Evolutionary conservation across 2,888 invertebrate species (phyloP), one percentile per base, ranked within the genome.

Genomic region (Tribolium freemani): DNA sequence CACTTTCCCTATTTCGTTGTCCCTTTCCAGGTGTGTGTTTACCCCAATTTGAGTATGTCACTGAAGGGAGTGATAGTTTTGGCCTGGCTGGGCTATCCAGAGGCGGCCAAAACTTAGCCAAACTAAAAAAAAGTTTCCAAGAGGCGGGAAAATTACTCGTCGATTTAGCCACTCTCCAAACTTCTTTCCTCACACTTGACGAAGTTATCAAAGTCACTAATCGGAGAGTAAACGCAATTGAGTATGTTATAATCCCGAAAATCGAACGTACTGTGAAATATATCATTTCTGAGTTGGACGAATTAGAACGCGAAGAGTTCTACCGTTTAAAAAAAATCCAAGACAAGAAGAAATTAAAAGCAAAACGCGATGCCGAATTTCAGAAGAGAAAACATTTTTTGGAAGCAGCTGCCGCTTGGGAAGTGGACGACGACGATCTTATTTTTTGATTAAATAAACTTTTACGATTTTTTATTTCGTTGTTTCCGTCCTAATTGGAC

Each of bases 121-220:
- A 97, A 87, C 89, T 99, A 82, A 99, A 99, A 90, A 98, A 98
- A 87, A 99, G 98, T 88, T 99, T 97, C 88, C 95, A 96, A 84
- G 96, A 94, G 80, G 98, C 98, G 16, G 94, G 99, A 0, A 96
- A 97, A 85, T 88, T 99, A 75, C 88, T 99, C 72, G 98, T 99
- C 0, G 97, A 98, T 86, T 88, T 99, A 82, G 99, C 99, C 1
- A 99, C 99, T 0, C 89, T 99, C 81, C 99, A 99, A 88, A 99
- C 99, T 0, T 97, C 98, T 1, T 99, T 99, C 84, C 96, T 99
- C 10, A 99, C 98, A 13, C 89, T 99, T 56, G 99, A 99, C 87
- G 99, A 99, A 87, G 99, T 98, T 64, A 99, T 99, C 83, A 99
- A 99, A 89, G 93, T 98, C 77, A 99, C 99, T 20, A 99, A 99